A percentile compares a stretch with the other conserved stretches of the same genome.
Conservation (phyloP, 2,888 invertebrate genomes). For the Ochropleura leucogaster region DNA sequence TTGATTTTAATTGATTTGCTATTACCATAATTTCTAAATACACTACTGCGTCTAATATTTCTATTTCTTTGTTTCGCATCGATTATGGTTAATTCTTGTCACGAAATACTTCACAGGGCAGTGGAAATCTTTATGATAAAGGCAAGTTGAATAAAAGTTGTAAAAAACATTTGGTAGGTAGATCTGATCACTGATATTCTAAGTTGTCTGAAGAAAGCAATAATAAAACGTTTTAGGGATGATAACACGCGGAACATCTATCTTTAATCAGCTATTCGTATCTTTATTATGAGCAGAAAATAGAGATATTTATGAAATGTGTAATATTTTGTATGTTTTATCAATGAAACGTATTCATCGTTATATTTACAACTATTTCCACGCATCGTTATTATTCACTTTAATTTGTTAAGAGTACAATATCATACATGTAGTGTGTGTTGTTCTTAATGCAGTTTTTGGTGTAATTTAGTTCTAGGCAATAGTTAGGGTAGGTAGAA, state of each 20-base stretch:
- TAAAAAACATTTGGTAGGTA: background rate
- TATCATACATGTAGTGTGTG: conserved; percentile 24
- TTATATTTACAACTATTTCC: conserved; percentile 20
- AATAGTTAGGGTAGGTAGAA: conserved; percentile 57
- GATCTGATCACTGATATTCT: background rate
- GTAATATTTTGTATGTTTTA: conserved; percentile 3
- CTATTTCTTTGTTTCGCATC: background rate
- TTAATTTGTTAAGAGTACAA: conserved; percentile 21
- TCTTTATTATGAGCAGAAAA: background rate
- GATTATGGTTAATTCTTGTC: background rate
- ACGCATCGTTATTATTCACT: conserved; percentile 11
- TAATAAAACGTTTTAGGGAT: background rate
- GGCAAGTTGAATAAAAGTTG: background rate
- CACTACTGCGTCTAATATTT: background rate
- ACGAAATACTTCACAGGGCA: background rate
- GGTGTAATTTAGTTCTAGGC: conserved; percentile 39
- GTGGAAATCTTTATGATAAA: background rate
- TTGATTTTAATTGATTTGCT: background rate
- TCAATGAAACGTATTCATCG: background rate
- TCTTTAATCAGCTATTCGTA: background rate
- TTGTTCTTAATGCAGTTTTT: conserved; percentile 31
- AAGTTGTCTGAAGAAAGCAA: conserved; percentile 14
- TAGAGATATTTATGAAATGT: background rate
- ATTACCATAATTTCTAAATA: background rate
- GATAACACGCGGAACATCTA: background rate